Conservation (phyloP, 2,888 invertebrate genomes). For the Suillia variegata region DNA sequence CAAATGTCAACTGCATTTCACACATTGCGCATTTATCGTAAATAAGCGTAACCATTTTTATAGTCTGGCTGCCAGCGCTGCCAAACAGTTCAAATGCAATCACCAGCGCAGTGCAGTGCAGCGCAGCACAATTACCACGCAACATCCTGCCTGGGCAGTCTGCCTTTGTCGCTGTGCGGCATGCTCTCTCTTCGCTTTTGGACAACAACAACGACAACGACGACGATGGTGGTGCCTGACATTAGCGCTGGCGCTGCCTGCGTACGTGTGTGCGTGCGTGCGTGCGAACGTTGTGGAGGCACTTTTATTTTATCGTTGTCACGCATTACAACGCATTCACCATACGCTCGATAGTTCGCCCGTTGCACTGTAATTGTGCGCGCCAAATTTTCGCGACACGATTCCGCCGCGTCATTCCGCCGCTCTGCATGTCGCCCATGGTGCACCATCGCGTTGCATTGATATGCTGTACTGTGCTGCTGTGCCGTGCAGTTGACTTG, state of each 20-base stretch:
- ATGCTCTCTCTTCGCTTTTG: neutral
- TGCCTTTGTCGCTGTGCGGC: neutral
- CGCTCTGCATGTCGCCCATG: neutral
- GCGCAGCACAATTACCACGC: too few species aligned
- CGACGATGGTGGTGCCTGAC: too few species aligned
- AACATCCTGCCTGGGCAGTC: too few species aligned
- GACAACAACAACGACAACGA: too few species aligned
- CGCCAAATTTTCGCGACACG: neutral
- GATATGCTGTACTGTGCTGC: neutral
- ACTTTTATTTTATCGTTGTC: too few species aligned
- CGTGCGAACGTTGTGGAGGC: too few species aligned
- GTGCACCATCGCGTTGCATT: too few species aligned
- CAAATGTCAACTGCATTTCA: conserved; percentile 24
- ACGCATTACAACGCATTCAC: neutral
- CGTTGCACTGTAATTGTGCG: neutral
- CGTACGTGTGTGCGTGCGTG: too few species aligned
- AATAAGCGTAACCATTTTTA: neutral
- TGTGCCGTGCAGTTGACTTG: neutral
- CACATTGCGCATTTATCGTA: conserved; percentile 25
- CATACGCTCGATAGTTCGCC: too few species aligned
- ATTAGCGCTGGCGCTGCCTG: too few species aligned
- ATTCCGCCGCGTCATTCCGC: neutral
- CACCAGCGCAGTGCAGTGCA: too few species aligned
- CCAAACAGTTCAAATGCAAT: neutral
- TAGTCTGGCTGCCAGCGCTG: neutral